These are phyloP conservation scores for Crocidura indochinensis DNA, from an alignment of 2,797 vertebrate genomes.

Conservation along the genomic window DNA sequence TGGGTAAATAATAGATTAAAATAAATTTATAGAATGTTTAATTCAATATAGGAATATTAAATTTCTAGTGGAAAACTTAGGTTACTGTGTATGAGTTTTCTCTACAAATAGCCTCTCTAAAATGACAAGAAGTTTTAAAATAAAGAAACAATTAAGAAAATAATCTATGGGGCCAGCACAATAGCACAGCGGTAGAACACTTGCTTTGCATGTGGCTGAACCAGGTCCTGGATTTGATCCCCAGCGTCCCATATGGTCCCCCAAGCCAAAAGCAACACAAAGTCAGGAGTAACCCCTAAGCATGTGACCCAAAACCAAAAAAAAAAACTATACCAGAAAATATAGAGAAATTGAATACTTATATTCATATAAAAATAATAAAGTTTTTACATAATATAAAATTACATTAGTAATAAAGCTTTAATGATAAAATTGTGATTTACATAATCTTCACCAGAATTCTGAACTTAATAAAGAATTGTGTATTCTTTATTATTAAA, in stretches of 20 bases:
- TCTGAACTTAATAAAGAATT: not conserved
- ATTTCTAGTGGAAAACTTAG: not conserved
- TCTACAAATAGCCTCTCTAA: not conserved
- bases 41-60: not conserved
- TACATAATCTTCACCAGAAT: not conserved
- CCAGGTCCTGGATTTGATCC: no score
- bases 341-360: not conserved
- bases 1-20: not conserved
- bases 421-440: conserved; percentile 8
- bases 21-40: not conserved
- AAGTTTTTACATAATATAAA: not conserved
- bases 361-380: not conserved
- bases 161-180: no score
- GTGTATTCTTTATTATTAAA: not conserved
- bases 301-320: no score
- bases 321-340: not conserved
- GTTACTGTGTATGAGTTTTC: not conserved
- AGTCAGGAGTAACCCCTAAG: no score
- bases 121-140: not conserved
- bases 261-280: no score
- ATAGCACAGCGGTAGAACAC: no score
- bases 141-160: not conserved
- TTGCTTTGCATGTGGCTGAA: no score
- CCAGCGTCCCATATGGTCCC: no score
- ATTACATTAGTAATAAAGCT: not conserved